Base-by-base conservation (phyloP, 1,140 invertebrate genomes). In the Lordiphosa collinella region DNA sequence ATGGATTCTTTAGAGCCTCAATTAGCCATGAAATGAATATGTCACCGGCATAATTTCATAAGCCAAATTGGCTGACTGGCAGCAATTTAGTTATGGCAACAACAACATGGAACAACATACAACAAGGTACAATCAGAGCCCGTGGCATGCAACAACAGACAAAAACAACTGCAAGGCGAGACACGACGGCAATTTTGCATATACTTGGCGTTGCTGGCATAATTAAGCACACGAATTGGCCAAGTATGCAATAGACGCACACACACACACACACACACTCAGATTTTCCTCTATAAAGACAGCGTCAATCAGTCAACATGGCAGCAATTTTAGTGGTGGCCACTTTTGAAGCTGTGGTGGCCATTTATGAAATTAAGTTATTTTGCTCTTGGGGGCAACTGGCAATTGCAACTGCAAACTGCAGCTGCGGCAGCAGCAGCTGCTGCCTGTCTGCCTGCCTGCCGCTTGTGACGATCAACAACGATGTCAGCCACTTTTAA, bases 281-380 rank as follows among this genome's bases (percentile, higher is more conserved):
- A 34, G 29, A 50, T 60, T 43, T 58, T 37, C 41, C 47, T 46
- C 9, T 34, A 12, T 48, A 63, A 12, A 63, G 69, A 65, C 76
- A 56, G 35, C 72, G 76, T 72, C 71, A 76, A 82, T 82, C 78
- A 76, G 67, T 55, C 69, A 79, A 73, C 52, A 54, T 64, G 55
- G 57, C 79, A 65, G 79, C 79, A 69, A 85, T 73, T 78, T 84
- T 66, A 31, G 60, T 57, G 44, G 54, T 71, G 38, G 70, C 68
- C 58, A 69, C 49, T 52, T 57, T 69, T 64, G 54, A 34, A 37
- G 56, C 59, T 47, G 50, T 87, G 74, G 66, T 87, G 74, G 66
- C 85, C 85, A 87, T 87, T 87, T 87, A 82, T 87, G 70, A 87
- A 87, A 87, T 87, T 78, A 87, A 87, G 85, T 87, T 87, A 87